These are phyloP conservation scores for Atta colombica DNA, from an alignment of 1,140 invertebrate genomes.

Conservation along the genomic window DNA sequence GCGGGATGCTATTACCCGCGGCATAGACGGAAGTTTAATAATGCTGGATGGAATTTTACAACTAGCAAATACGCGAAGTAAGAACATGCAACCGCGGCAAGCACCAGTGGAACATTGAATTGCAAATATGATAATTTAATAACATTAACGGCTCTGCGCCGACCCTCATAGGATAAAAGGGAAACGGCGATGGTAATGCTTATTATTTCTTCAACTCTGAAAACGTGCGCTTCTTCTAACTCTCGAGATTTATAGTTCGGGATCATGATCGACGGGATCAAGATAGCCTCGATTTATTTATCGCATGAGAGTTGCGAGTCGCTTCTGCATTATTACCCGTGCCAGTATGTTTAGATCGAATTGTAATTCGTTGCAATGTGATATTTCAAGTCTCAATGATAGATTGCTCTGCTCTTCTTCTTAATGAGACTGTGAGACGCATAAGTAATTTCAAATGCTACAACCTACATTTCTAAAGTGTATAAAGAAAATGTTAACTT, in stretches of 20 bases:
- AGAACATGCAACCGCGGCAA: slow-evolving; percentile 46
- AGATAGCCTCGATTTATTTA: slow-evolving; percentile 67
- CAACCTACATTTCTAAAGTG: not conserved
- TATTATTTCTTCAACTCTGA: slow-evolving; percentile 67
- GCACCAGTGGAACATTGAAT: slow-evolving; percentile 40
- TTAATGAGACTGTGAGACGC: slow-evolving; percentile 2
- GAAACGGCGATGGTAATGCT: slow-evolving; percentile 30
- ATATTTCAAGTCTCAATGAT: slow-evolving; percentile 47
- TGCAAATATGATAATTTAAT: slow-evolving; percentile 66
- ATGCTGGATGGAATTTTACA: slow-evolving; percentile 52
- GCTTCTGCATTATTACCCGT: slow-evolving; percentile 57
- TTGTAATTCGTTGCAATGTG: slow-evolving; percentile 21
- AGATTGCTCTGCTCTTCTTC: slow-evolving; percentile 5
- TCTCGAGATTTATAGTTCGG: slow-evolving; percentile 48
- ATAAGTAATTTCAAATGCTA: not conserved
- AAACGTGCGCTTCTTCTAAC: slow-evolving; percentile 35
- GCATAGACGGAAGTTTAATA: slow-evolving; percentile 55
- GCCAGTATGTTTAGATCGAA: slow-evolving; percentile 29
- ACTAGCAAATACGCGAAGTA: slow-evolving; percentile 36
- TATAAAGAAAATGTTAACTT: not conserved
- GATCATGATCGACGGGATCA: slow-evolving; percentile 52
- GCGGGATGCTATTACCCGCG: slow-evolving; percentile 40
- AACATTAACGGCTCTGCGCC: slow-evolving; percentile 49
- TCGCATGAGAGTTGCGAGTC: slow-evolving; percentile 34
- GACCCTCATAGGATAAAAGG: not conserved